Base-by-base conservation (phyloP, 2,888 invertebrate genomes). In the Rhimphoctona megacephalus region DNA sequence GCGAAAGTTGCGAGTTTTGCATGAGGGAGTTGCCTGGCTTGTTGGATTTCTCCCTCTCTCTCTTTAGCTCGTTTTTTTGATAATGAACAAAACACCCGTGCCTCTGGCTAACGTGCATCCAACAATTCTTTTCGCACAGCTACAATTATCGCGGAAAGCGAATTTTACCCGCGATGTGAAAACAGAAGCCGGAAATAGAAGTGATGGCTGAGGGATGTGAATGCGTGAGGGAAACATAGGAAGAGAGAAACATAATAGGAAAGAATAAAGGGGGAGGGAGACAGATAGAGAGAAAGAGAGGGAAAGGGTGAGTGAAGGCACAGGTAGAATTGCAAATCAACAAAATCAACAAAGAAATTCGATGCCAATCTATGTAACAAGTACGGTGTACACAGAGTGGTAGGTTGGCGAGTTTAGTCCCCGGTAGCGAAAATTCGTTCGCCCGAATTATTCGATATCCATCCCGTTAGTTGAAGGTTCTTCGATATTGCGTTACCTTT, bases 261-360 rank as follows among this genome's bases (percentile, higher is more conserved):
- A 57, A 69, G 52, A 57, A 69, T 46, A 66, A 33, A 67, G 81
- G 78, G 6, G 11, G 52, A 39, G 30, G 54, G 8, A 54, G 49
- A 52, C 64, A 46, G 73, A 39, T 11, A 2, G 8, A 52, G 39
- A 52, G 69, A 33, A 66, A 46, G 73, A 22, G 6, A 22, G 25
- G 11, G 22, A 6, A 43, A 14, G 54, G 22, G n/a, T 11, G 46
- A 30, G 6, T 39, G 36, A 22, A 25, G 54, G 49, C 25, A 64
- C 46, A 70, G 46, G 30, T 70, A 69, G 61, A 66, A 57, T 81
- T 67, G 49, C 82, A 72, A 87, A 88, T 89, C 87, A 88, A 88
- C 89, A 87, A 79, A 87, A 88, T 89, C 88, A 88, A 89, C 89
- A 86, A 88, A 80, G 64, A 79, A 78, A 81, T 79, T 70, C 66